A percentile compares a stretch with the other conserved stretches of the same genome.
Evolutionary conservation across 2,113 vertebrate species (phyloP).

Genomic region (Tringa solitaria): DNA sequence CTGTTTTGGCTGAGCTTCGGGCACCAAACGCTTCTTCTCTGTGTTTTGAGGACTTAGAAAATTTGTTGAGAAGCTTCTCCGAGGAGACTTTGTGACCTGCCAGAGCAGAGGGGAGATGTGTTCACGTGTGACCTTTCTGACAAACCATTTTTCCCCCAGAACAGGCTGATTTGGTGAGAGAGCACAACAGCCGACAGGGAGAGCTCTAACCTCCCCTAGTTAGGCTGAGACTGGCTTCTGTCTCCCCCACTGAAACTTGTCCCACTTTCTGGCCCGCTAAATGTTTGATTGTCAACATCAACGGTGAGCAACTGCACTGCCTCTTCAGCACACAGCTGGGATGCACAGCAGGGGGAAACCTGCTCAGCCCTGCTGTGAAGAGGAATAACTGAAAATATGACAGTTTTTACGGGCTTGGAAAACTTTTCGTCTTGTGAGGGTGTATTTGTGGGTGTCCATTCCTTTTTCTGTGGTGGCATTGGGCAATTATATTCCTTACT

Average conservation of each 20-base stretch:
- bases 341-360: background rate
- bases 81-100: slow-evolving; percentile 57
- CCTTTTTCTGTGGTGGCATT: background rate
- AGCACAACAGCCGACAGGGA: background rate
- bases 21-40: slow-evolving; percentile 71
- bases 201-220: background rate
- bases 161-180: background rate
- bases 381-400: background rate
- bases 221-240: background rate
- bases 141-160: rapidly evolving
- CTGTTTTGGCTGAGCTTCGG: slow-evolving; percentile 61
- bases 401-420: background rate
- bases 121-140: rapidly evolving
- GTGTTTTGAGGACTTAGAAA: slow-evolving; percentile 73
- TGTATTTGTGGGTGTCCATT: background rate
- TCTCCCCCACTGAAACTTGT: background rate
- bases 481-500: background rate
- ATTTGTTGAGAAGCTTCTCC: slow-evolving; percentile 75
- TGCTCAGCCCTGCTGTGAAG: background rate
- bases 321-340: background rate
- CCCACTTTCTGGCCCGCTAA: background rate
- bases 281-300: background rate
- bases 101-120: background rate
- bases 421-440: background rate
- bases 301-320: background rate